Conservation (phyloP, 2,797 vertebrate species). For the Smutsia temminckii region DNA sequence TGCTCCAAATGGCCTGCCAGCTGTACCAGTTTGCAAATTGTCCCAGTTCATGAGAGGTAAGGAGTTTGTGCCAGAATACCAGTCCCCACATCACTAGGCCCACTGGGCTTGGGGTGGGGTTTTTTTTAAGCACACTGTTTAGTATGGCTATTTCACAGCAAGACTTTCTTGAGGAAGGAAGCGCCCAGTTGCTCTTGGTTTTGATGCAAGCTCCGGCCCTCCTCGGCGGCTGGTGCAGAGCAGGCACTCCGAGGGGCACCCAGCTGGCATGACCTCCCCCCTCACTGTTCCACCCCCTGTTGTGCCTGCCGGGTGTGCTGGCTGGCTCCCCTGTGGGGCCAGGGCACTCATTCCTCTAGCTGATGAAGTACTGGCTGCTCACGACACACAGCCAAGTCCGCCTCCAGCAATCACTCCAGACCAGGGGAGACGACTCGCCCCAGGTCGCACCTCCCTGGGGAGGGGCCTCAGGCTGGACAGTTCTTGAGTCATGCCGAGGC, state of each 20-base stretch:
- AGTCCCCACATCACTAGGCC: neutral
- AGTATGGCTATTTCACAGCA: neutral
- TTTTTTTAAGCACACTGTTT: neutral
- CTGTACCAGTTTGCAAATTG: fast-evolving
- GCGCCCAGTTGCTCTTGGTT: fast-evolving
- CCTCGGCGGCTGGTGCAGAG: neutral
- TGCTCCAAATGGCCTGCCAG: neutral
- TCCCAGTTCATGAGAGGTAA: no score
- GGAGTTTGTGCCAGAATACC: neutral
- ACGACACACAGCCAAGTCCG: neutral
- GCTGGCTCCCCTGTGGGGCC: fast-evolving
- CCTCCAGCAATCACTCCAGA: neutral
- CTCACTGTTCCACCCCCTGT: neutral
- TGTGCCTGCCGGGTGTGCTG: neutral
- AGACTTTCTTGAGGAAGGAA: neutral
- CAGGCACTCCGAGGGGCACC: neutral
- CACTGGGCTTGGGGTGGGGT: no score
- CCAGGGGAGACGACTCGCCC: neutral
- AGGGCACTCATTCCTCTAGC: fast-evolving
- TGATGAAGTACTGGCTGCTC: fast-evolving
- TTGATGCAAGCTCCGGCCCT: neutral
- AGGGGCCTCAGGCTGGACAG: neutral
- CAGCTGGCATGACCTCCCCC: neutral
- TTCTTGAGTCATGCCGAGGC: neutral
- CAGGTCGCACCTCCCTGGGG: neutral